A percentile compares a stretch with the other conserved stretches of the same genome.
Evolutionary conservation across 2,888 invertebrate species (phyloP).

Genomic region (Atethmia centrago): DNA sequence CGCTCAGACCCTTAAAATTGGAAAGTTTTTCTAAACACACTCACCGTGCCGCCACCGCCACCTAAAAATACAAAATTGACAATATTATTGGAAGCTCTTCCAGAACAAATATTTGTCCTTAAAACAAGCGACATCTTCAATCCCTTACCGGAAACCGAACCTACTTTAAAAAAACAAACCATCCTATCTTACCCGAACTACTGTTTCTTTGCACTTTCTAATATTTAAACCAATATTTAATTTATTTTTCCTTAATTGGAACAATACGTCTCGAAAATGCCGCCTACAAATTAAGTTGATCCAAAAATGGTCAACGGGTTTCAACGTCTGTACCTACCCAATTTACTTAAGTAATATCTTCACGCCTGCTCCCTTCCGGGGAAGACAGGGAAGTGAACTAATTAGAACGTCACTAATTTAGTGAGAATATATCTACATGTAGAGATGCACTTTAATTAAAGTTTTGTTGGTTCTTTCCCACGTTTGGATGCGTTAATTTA

Average conservation of each 20-base stretch:
- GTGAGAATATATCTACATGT: constrained; percentile 41
- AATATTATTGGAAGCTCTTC: constrained; percentile 44
- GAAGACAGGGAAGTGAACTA: constrained; percentile 32
- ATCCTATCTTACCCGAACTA: background rate
- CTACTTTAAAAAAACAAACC: constrained; percentile 33
- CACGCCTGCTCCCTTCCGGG: constrained; percentile 29
- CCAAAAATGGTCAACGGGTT: constrained; percentile 46
- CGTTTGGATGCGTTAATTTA: constrained; percentile 45
- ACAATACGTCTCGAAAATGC: constrained; percentile 35
- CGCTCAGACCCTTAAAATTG: constrained; percentile 17
- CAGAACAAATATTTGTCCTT: constrained; percentile 49
- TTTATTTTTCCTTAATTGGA: constrained; percentile 53
- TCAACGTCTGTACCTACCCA: constrained; percentile 20
- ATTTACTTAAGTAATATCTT: constrained; percentile 49
- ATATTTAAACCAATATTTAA: constrained; percentile 58
- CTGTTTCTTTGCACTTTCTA: constrained; percentile 56
- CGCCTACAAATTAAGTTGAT: constrained; percentile 47
- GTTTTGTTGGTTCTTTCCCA: constrained; percentile 52
- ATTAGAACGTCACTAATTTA: constrained; percentile 61
- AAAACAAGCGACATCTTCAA: constrained; percentile 15
- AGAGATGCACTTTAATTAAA: constrained; percentile 54
- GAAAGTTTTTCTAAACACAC: constrained; percentile 50
- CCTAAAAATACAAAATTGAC: constrained; percentile 46
- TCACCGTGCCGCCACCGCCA: background rate
- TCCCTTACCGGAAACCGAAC: constrained; percentile 42